A percentile compares a stretch with the other conserved stretches of the same genome.
Evolutionary conservation across 2,888 invertebrate genomes (phyloP).

Genomic region (Meganola albula): DNA sequence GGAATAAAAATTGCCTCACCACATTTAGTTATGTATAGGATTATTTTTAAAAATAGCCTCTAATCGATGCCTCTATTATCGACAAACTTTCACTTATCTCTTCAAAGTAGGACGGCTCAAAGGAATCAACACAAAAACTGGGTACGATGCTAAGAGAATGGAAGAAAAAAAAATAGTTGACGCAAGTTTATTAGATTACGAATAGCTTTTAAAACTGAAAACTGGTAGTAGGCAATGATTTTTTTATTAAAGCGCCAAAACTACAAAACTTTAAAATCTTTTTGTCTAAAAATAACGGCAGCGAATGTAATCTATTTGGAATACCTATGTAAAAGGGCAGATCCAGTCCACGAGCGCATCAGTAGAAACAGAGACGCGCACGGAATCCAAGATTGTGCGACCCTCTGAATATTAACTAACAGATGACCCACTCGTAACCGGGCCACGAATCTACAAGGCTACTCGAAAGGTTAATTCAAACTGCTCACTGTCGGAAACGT

Average conservation of each 20-base stretch:
- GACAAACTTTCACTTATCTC: slow-evolving; percentile 21
- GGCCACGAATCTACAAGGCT: slow-evolving; percentile 55
- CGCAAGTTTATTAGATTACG: too few species aligned
- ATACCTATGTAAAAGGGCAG: slow-evolving; percentile 47
- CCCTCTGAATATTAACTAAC: slow-evolving; percentile 74
- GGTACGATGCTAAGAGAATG: too few species aligned
- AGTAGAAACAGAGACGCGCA: slow-evolving; percentile 53
- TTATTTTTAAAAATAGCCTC: slow-evolving; percentile 15
- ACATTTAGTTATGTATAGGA: too few species aligned
- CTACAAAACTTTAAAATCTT: too few species aligned
- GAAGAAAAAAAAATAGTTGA: too few species aligned
- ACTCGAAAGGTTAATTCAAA: slow-evolving; percentile 59
- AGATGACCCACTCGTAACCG: slow-evolving; percentile 63
- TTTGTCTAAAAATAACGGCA: too few species aligned
- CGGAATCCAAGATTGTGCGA: slow-evolving; percentile 65
- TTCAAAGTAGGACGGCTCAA: slow-evolving; percentile 16
- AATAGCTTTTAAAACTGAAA: too few species aligned
- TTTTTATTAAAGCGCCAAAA: too few species aligned
- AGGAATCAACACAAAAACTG: too few species aligned
- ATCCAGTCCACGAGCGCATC: slow-evolving; percentile 35
- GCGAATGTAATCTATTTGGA: slow-evolving; percentile 41
- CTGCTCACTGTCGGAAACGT: slow-evolving; percentile 42
- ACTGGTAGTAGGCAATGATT: too few species aligned
- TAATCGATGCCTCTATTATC: slow-evolving; percentile 16
- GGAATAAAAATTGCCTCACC: too few species aligned